Evolutionary conservation across 1,140 invertebrate species (phyloP).

Genomic region (Papilio dardanus): DNA sequence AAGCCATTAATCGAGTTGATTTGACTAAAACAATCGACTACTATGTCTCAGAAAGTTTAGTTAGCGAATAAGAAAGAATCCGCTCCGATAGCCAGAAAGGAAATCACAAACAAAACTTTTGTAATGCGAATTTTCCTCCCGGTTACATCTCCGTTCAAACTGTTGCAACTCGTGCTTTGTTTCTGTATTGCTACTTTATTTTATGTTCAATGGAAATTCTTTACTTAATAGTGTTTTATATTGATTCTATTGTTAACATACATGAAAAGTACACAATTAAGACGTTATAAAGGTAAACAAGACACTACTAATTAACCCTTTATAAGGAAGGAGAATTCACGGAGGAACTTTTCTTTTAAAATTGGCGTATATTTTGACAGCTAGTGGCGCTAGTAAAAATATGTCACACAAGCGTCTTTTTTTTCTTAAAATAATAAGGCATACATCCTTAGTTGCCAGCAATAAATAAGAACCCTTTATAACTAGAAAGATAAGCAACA

Average conservation of each 20-base stretch:
- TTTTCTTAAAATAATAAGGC: no score
- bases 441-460: no score
- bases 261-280: no score
- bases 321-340: no score
- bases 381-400: no score
- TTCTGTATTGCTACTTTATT: constrained; percentile 20
- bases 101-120: constrained; percentile 34
- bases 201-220: not conserved
- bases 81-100: constrained; percentile 15
- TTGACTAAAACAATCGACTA: not conserved
- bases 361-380: no score
- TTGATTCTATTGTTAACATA: not conserved
- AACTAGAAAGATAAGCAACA: no score
- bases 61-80: constrained; percentile 10
- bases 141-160: constrained; percentile 22
- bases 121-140: constrained; percentile 31
- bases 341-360: no score
- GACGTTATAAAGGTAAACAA: no score
- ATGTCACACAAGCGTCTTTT: no score
- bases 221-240: constrained; percentile 1
- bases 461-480: no score
- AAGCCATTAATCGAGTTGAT: not conserved
- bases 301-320: no score
- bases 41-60: not conserved
- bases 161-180: constrained; percentile 19